Evolutionary conservation across 2,797 vertebrate genomes (phyloP), one percentile per base, ranked within the genome.

Genomic region (Acanthis flammea): DNA sequence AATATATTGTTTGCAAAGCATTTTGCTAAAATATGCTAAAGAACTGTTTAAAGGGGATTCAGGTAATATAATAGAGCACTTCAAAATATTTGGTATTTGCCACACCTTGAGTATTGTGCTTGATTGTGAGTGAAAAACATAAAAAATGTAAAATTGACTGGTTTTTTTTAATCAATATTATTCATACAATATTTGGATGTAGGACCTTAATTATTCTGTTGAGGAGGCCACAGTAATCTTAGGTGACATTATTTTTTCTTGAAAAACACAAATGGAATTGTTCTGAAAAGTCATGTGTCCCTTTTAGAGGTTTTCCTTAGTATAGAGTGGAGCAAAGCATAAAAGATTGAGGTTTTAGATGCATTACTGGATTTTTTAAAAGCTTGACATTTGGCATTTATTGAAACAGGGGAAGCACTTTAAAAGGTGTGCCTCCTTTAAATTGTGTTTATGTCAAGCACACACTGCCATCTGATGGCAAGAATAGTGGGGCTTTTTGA

Each of bases 391-490:
- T 71, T 51, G 9, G 3, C 54, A 37, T 72, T 72, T 73, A 58
- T 4, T 85, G 41, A 82, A 85, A 61, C 5, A 42, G 55, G 23
- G n/a, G 37, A 48, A 67, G 33, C 6, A n/a, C 45, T 79, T 62
- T 6, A 44, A 68, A 74, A 73, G 12, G 10, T 84, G 5, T 47
- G 10, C 12, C 53, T 70, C 27, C 53, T 15, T 76, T 66, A 50
- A 94, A 47, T 11, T 42, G 13, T 39, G 9, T 39, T 68, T 78
- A 15, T 70, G 48, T 63, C n/a, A 61, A 75, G 82, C 25, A 35
- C 28, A 93, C 54, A 54, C 81, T 95, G 92, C 91, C 94, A 85
- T 88, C 95, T 94, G 55, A 91, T 95, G 95, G 91, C 57, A 81
- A n/a, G 42, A 90, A 53, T 51, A 31, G 15, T 55, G 50, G 60